Base-by-base conservation (phyloP, 2,113 vertebrate species). In the Cricetomys ansorgei region DNA sequence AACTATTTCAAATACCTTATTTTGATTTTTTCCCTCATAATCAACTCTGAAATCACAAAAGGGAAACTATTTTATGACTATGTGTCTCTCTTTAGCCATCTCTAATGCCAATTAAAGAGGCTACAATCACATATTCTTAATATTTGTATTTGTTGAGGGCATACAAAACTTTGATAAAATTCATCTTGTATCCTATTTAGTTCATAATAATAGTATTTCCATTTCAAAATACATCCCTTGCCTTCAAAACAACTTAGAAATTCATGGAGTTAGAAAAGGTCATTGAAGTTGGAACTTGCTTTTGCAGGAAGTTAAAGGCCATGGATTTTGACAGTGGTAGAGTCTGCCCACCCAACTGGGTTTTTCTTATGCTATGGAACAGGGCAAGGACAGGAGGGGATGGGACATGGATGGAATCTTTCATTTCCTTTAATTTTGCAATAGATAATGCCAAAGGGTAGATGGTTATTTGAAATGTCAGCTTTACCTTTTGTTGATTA, bases 401-500 rank as follows among this genome's bases (percentile, higher is more conserved):
- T n/a, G 43, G 59, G 48, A 43, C 2, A 7, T 13, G 40, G 1
- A 12, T 16, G 48, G 25, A 83, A 55, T 77, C 34, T 83, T 89
- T 90, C n/a, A 40, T 89, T 94, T n/a, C 67, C 96, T 77, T 87
- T 37, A 91, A 93, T 94, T 88, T 70, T 75, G 67, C 12, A 88
- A 31, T n/a, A 80, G 73, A 92, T 83, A 95, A 97, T 62, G 34
- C 29, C 75, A 90, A 81, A 94, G 93, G 76, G 64, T 76, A 25
- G 55, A 12, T 55, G 67, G 64, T n/a, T 89, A 76, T 87, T 94
- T 85, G 94, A 97, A 97, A 97, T 97, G 91, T 93, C 96, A 96
- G 31, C n/a, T 91, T 84, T 96, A 69, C 21, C 72, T 92, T 96
- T 91, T 94, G 57, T 94, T 97, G 93, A 93, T 96, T 97, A 95